A percentile compares a stretch with the other conserved stretches of the same genome.
Evolutionary conservation across 2,888 invertebrate species (phyloP).

Genomic region (Ecliptopera silaceata): DNA sequence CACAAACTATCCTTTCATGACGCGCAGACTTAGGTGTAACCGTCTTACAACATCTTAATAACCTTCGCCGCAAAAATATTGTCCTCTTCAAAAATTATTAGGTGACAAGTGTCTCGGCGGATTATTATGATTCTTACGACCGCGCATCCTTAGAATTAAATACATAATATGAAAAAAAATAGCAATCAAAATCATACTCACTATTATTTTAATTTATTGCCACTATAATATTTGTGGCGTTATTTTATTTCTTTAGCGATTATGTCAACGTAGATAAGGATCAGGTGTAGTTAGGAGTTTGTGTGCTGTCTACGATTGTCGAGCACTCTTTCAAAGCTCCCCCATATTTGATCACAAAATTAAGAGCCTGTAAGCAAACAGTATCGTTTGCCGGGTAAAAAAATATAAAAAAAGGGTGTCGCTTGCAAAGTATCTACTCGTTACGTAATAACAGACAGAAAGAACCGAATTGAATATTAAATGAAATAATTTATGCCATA

Average conservation of each 20-base stretch:
- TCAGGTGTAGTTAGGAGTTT: conserved; percentile 52
- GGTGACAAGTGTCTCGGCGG: too few relatives aligned
- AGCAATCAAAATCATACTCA: too few relatives aligned
- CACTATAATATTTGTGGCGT: too few relatives aligned
- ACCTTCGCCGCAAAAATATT: conserved; percentile 14
- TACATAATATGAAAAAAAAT: too few relatives aligned
- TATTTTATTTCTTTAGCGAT: too few relatives aligned
- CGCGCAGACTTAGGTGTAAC: conserved; percentile 57
- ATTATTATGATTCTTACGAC: too few relatives aligned
- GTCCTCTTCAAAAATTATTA: too few relatives aligned
- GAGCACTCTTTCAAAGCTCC: conserved; percentile 72
- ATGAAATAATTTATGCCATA: conserved; percentile 84
- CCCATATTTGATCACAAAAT: conserved; percentile 78
- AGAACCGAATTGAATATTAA: conserved; percentile 83
- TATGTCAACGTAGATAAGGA: too few relatives aligned
- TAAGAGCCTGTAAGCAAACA: conserved; percentile 77
- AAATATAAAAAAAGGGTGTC: conserved; percentile 74
- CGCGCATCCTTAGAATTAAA: too few relatives aligned
- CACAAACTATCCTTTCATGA: conserved; percentile 74
- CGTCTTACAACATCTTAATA: conserved; percentile 53
- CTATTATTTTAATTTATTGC: too few relatives aligned
- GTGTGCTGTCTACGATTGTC: conserved; percentile 59
- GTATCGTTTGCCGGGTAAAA: conserved; percentile 63
- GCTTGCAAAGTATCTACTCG: conserved; percentile 68
- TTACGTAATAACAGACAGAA: conserved; percentile 68